Percentiles rank a stretch among this genome's conserved stretches.
Conservation (phyloP, 2,888 invertebrate genomes). For the Azorinus chamasolen region DNA sequence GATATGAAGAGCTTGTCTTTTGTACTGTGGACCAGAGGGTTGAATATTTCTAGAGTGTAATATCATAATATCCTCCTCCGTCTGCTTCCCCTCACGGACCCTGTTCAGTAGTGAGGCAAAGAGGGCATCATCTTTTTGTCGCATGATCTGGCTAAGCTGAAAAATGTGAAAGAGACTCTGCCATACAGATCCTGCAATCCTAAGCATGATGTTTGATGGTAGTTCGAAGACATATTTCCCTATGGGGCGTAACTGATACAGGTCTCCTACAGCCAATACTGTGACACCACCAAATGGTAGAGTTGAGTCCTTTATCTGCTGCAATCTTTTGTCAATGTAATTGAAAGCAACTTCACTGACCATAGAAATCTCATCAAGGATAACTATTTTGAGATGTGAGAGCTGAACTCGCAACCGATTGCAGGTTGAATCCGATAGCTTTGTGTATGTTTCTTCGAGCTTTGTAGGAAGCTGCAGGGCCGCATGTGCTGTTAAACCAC, state of each 20-base stretch:
- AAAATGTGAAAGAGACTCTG: slow-evolving; percentile 6
- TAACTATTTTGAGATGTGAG: slow-evolving; percentile 1
- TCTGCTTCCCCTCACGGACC: no score
- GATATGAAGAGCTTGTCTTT: background rate
- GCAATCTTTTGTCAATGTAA: background rate
- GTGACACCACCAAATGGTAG: no score
- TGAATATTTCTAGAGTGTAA: no score
- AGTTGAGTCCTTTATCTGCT: no score
- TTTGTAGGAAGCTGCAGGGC: slow-evolving; percentile 5
- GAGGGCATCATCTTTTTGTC: slow-evolving; percentile 17
- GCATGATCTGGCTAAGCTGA: slow-evolving; percentile 38
- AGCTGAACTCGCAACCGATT: slow-evolving; percentile 20
- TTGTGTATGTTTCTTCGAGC: slow-evolving; percentile 11
- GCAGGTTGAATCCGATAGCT: slow-evolving; percentile 25
- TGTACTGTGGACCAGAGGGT: no score
- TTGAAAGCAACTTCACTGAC: slow-evolving; percentile 24
- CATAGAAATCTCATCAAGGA: slow-evolving; percentile 51
- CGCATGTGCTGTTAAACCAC: slow-evolving; percentile 29
- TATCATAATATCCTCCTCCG: no score
- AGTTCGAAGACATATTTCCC: background rate
- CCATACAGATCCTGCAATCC: slow-evolving; percentile 22
- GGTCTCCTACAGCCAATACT: slow-evolving; percentile 12
- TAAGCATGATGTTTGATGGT: background rate
- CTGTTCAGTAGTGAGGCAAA: no score
- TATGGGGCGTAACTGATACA: slow-evolving; percentile 34